Evolutionary conservation across 1,140 invertebrate genomes (phyloP).

Genomic region (Bombyx mandarina): DNA sequence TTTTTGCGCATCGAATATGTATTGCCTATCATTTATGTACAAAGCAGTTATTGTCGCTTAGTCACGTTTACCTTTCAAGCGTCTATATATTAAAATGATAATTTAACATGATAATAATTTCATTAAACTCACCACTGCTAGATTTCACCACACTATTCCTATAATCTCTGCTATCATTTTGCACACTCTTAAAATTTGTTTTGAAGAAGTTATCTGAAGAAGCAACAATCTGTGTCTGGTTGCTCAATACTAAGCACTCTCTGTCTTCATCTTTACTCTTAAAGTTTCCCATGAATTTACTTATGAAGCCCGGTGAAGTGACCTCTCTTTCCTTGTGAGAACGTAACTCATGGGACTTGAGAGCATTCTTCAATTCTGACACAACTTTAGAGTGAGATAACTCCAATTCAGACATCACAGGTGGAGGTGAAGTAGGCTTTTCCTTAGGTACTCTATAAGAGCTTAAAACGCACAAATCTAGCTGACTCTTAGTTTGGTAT

Average conservation of each 20-base stretch:
- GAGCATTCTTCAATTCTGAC: conserved; percentile 60
- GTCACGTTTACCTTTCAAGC: no score
- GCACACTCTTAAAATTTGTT: conserved; percentile 59
- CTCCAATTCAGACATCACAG: conserved; percentile 50
- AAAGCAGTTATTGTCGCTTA: no score
- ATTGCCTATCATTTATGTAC: no score
- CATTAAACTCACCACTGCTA: conserved; percentile 43
- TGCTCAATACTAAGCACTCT: conserved; percentile 48
- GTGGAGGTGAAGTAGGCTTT: conserved; percentile 36
- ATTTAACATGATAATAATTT: no score
- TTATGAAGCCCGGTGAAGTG: conserved; percentile 53
- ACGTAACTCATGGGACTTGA: conserved; percentile 58
- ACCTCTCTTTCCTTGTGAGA: conserved; percentile 41
- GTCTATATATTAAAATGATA: no score
- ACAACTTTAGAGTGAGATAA: conserved; percentile 66
- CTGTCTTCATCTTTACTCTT: conserved; percentile 57
- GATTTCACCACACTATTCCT: conserved; percentile 53
- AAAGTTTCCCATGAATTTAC: conserved; percentile 64
- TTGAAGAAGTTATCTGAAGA: conserved; percentile 66
- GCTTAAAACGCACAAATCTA: conserved; percentile 75
- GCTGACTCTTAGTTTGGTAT: conserved; percentile 84
- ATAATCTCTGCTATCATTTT: conserved; percentile 51
- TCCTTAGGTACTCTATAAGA: conserved; percentile 40
- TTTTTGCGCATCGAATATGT: no score
- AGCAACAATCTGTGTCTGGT: conserved; percentile 55